These are phyloP conservation scores for Phengaris alcon DNA, from an alignment of 2,888 invertebrate species.

Conservation along the genomic window DNA sequence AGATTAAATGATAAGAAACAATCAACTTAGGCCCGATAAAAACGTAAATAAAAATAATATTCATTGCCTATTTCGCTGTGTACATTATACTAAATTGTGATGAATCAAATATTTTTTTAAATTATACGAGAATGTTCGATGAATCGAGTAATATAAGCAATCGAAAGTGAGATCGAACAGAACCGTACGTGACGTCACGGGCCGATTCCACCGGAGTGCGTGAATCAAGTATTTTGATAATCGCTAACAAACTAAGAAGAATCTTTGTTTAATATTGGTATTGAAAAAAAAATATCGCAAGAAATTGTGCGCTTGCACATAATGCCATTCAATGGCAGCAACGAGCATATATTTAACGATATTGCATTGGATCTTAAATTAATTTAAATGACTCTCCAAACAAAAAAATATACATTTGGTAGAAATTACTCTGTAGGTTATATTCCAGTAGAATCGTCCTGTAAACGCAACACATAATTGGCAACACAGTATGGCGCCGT, in stretches of 20 bases:
- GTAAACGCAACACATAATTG: conserved; percentile 50
- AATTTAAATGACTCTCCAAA: not conserved
- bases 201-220: not conserved
- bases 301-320: not conserved
- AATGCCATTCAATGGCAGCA: not conserved
- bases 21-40: conserved; percentile 74
- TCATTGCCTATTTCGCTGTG: conserved; percentile 70
- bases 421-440: not conserved
- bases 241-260: not conserved
- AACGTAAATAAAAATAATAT: conserved; percentile 49
- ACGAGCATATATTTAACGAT: not conserved
- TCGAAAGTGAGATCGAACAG: conserved; percentile 50
- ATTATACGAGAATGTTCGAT: conserved; percentile 52
- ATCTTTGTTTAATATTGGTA: not conserved
- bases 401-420: not conserved
- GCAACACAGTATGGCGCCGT: conserved; percentile 61
- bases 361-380: not conserved
- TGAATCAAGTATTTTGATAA: not conserved
- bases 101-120: conserved; percentile 41
- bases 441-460: conserved; percentile 1
- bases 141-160: conserved; percentile 32
- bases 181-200: conserved; percentile 42
- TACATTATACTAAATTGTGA: conserved; percentile 22
- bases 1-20: conserved; percentile 65
- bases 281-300: not conserved